A percentile compares a stretch with the other conserved stretches of the same genome.
Evolutionary conservation across 53 echinoderm and acorn worm genomes (phyloP).

Genomic region (Pentamera pediparva): DNA sequence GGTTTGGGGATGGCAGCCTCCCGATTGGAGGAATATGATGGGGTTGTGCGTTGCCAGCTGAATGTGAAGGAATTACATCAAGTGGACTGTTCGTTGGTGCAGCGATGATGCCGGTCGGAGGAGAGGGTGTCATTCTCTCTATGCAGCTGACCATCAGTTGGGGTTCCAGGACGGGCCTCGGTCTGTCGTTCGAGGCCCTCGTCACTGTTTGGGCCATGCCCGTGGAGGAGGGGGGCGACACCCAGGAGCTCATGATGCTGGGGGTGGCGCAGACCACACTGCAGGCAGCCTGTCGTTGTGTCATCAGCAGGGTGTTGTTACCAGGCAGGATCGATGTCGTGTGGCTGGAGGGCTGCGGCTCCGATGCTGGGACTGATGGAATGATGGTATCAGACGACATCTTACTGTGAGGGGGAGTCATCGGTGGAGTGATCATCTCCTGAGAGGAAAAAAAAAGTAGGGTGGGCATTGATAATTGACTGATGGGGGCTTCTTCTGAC

Average conservation of each 20-base stretch:
- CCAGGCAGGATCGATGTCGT: conserved; percentile 39
- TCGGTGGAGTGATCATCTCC: conserved; percentile 59
- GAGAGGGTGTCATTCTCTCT: no score
- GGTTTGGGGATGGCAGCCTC: no score
- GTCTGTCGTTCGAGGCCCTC: background rate
- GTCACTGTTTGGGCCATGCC: background rate
- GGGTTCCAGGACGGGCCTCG: background rate
- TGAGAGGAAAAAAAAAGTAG: background rate
- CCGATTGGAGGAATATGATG: no score
- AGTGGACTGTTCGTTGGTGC: no score
- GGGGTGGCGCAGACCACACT: conserved; percentile 79
- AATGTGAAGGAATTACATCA: no score
- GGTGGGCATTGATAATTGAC: background rate
- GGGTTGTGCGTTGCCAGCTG: no score
- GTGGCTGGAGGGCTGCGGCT: conserved; percentile 37
- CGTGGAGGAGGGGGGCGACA: conserved; percentile 35
- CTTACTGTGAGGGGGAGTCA: conserved; percentile 82
- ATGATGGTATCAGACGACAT: background rate
- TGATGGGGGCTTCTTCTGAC: background rate
- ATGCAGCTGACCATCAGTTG: no score
- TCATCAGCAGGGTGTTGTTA: conserved; percentile 52
- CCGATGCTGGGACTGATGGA: background rate
- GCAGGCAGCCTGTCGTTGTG: conserved; percentile 56
- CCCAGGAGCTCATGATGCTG: conserved; percentile 77
- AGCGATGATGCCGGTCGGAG: no score